Base-by-base conservation (phyloP, 1,140 invertebrate genomes). In the Drosophila leontia region DNA sequence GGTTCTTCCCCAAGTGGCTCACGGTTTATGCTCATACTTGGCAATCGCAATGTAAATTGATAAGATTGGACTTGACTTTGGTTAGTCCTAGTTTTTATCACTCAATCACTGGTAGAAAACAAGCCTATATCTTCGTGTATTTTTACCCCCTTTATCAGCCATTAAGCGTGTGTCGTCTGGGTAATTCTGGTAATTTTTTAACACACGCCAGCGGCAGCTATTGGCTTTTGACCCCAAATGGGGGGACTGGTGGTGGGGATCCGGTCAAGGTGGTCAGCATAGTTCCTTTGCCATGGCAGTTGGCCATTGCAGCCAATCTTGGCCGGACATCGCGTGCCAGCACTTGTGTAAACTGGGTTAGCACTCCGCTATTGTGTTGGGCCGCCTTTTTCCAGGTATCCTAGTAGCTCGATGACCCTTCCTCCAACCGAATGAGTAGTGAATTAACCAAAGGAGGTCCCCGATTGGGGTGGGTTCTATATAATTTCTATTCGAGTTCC, bases 241-340 rank as follows among this genome's bases (percentile, higher is more conserved):
- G 48, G 26, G 39, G 39, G 0, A 6, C n/a, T 29, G 19, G 7
- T 17, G 53, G 4, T 12, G 15, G 58, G 47, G 23, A 23, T 13
- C 35, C 51, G 42, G 58, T 76, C 60, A 62, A 75, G 78, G 58
- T 45, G 62, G 47, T 59, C 53, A 23, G 60, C 29, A 15, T 53
- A 61, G 51, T 53, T 55, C 41, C 56, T 57, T 75, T 53, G 60
- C 47, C 68, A 47, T 57, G 62, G 59, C 37, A 82, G 32, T 51
- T 34, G 48, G n/a, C 57, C 77, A 79, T 71, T 76, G 81, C 51
- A 68, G 42, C 29, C 81, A 84, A 77, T 84, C 78, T 82, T 82
- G 19, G 39, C 57, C 51, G 82, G 83, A 87, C 75, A 85, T 85
- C 83, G 82, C 82, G 82, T 85, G 82, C 83, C 75, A 71, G 56